Percentiles rank a stretch among this genome's conserved stretches.
Conservation (phyloP, 2,113 vertebrate species). For the Podilymbus podiceps region DNA sequence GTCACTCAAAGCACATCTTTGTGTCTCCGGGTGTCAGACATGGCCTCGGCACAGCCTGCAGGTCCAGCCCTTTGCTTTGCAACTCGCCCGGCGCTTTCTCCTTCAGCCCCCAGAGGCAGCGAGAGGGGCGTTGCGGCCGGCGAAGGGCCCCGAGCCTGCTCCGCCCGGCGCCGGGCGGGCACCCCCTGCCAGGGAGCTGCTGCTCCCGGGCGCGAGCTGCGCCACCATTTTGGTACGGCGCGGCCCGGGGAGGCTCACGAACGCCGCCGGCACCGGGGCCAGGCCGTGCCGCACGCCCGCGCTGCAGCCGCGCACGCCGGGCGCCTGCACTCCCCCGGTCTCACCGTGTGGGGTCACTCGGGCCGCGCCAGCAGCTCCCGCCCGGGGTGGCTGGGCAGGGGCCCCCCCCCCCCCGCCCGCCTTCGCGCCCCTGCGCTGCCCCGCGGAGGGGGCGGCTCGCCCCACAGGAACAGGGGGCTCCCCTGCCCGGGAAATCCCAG, state of each 20-base stretch:
- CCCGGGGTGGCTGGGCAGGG: background rate
- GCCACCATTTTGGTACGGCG: accelerated
- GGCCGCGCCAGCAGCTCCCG: background rate
- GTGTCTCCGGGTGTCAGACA: background rate
- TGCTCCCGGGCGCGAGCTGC: no score
- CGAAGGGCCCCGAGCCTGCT: background rate
- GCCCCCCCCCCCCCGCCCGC: background rate
- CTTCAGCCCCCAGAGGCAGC: background rate
- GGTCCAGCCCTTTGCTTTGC: accelerated
- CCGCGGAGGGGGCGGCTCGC: no score
- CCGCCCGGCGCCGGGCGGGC: background rate
- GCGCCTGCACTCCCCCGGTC: background rate
- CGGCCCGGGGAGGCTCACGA: background rate
- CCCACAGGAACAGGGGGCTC: background rate
- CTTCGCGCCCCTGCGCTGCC: background rate
- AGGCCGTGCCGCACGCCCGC: background rate
- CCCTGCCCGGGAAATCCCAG: background rate
- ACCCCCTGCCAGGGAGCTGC: background rate
- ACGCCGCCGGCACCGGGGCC: background rate
- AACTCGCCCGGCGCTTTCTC: background rate
- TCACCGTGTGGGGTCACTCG: background rate
- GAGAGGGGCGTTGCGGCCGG: background rate
- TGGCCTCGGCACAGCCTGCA: background rate
- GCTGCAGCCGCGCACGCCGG: accelerated
- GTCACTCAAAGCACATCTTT: background rate